Conservation (phyloP, 2,888 invertebrate genomes). For the Erebia aethiops region DNA sequence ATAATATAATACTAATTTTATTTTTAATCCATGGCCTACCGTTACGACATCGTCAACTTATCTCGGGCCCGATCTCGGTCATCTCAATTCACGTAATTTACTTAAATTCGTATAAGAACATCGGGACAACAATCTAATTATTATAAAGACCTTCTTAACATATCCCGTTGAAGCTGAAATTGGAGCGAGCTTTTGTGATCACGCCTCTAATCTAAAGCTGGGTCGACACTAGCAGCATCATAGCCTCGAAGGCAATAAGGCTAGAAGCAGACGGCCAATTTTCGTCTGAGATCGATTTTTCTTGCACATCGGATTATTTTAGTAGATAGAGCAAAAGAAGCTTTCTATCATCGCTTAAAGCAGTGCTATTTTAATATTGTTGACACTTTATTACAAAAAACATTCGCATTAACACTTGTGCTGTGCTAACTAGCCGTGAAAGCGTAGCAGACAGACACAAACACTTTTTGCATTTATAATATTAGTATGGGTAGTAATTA, state of each 20-base stretch:
- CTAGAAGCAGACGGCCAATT: no score
- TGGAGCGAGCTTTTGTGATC: conserved; percentile 68
- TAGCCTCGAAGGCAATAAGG: neutral
- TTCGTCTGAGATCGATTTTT: no score
- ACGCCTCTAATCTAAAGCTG: conserved; percentile 67
- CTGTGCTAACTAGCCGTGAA: no score
- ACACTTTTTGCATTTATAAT: no score
- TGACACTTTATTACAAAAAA: no score
- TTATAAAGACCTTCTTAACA: conserved; percentile 82
- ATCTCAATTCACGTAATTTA: conserved; percentile 64
- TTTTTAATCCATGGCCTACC: conserved; percentile 69
- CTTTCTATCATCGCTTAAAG: no score
- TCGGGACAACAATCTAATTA: conserved; percentile 82
- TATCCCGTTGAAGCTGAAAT: conserved; percentile 75
- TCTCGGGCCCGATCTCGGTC: conserved; percentile 52
- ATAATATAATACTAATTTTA: neutral
- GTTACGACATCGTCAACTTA: conserved; percentile 78
- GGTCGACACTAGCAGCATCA: neutral
- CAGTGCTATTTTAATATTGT: no score
- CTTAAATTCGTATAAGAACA: conserved; percentile 80
- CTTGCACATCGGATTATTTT: no score
- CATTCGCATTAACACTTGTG: no score
- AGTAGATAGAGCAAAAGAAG: no score
- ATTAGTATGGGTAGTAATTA: no score
- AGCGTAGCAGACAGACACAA: no score